Evolutionary conservation across 2,888 invertebrate genomes (phyloP).

Genomic region (Athrips mouffetella): DNA sequence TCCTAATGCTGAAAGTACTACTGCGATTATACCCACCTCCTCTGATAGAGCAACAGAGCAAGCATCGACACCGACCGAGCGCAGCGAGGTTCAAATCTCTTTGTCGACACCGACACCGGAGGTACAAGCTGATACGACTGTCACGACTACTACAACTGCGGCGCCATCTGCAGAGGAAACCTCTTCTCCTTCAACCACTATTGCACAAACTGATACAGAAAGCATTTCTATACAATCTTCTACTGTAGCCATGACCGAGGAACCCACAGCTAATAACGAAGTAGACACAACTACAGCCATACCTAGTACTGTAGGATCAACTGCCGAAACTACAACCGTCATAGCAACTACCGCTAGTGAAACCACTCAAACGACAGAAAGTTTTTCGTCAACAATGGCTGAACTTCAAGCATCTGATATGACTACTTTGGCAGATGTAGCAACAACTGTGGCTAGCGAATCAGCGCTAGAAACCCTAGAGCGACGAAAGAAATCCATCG

Average conservation of each 20-base stretch:
- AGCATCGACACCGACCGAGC: slow-evolving; percentile 23
- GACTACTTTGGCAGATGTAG: slow-evolving; percentile 18
- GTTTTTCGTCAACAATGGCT: slow-evolving; percentile 21
- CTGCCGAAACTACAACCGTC: slow-evolving; percentile 14
- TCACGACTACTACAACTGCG: background rate
- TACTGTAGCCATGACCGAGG: slow-evolving; percentile 22
- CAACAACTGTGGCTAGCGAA: slow-evolving; percentile 27
- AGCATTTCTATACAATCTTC: slow-evolving; percentile 13
- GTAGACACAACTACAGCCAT: slow-evolving; percentile 28
- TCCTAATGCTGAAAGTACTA: slow-evolving; percentile 45
- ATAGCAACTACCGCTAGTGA: slow-evolving; percentile 23
- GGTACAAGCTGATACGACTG: slow-evolving; percentile 28
- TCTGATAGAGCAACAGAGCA: slow-evolving; percentile 29
- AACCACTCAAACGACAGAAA: slow-evolving; percentile 24
- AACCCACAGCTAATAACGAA: slow-evolving; percentile 43
- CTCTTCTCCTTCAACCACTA: slow-evolving; percentile 4
- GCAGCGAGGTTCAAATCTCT: no score
- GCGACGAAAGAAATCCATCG: slow-evolving; percentile 62
- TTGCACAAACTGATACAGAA: slow-evolving; percentile 9
- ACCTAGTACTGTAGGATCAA: slow-evolving; percentile 2
- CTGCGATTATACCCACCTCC: slow-evolving; percentile 18
- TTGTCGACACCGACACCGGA: slow-evolving; percentile 25
- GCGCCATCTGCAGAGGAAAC: slow-evolving; percentile 8
- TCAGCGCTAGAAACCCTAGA: slow-evolving; percentile 54
- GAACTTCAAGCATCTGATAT: slow-evolving; percentile 15